Evolutionary conservation across 1,140 invertebrate genomes (phyloP).

Genomic region (Hycleus phaleratus): DNA sequence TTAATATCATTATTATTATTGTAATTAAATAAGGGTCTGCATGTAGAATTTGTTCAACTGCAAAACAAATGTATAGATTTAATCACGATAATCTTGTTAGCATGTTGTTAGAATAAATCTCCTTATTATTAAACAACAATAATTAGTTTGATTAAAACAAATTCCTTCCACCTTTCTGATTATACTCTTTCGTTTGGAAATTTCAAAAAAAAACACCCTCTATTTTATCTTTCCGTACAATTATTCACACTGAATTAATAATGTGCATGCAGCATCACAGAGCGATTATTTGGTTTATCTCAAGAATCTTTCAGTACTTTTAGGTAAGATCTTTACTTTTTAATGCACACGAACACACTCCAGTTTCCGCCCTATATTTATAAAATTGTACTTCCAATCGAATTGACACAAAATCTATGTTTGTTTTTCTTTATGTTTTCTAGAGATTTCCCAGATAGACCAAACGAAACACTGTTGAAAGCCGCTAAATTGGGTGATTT

Average conservation of each 20-base stretch:
- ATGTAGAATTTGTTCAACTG: conserved; percentile 7
- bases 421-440: conserved; percentile 25
- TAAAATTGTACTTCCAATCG: background rate
- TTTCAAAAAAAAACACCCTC: background rate
- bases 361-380: background rate
- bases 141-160: conserved; percentile 16
- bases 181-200: background rate
- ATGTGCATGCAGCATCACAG: conserved; percentile 63
- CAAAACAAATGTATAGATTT: conserved; percentile 2
- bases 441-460: conserved; percentile 64
- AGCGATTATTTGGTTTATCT: conserved; percentile 64
- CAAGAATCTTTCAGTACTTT: conserved; percentile 59
- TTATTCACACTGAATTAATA: conserved; percentile 17
- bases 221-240: conserved; percentile 5
- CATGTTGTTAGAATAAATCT: conserved; percentile 21
- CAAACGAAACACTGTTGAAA: conserved; percentile 71
- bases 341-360: background rate
- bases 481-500: conserved; percentile 72
- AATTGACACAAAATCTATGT: too few relatives aligned
- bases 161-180: conserved; percentile 7
- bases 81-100: conserved; percentile 17
- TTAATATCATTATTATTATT: conserved; percentile 1
- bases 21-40: conserved; percentile 9
- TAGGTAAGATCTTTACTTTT: conserved; percentile 49
- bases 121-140: conserved; percentile 5